Evolutionary conservation across 92 coral and sea anemone species (phyloP).

Genomic region (Actinostola sp.): DNA sequence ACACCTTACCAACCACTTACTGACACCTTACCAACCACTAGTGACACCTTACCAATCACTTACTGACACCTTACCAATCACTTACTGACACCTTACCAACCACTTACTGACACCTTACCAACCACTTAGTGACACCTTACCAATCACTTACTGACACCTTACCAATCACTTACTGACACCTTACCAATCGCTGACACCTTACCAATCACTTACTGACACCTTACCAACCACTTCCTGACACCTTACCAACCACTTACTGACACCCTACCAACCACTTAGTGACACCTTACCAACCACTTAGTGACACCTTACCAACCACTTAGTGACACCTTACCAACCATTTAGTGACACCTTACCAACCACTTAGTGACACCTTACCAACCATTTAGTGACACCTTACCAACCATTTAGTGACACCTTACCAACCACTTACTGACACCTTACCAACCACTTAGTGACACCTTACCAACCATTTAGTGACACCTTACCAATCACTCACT

Average conservation of each 20-base stretch:
- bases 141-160: slow-evolving; percentile 18
- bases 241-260: slow-evolving; percentile 13
- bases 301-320: slow-evolving; percentile 16
- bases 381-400: slow-evolving; percentile 10
- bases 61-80: slow-evolving; percentile 5
- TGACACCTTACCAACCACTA: slow-evolving; percentile 3
- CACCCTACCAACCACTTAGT: slow-evolving; percentile 18
- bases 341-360: slow-evolving; percentile 8
- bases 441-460: not conserved
- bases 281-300: slow-evolving; percentile 16
- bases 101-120: slow-evolving; percentile 4
- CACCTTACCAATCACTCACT: not conserved
- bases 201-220: slow-evolving; percentile 9
- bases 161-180: slow-evolving; percentile 14
- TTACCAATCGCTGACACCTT: slow-evolving; percentile 2
- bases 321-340: slow-evolving; percentile 9
- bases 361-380: slow-evolving; percentile 8
- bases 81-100: slow-evolving; percentile 9
- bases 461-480: not conserved
- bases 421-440: slow-evolving; percentile 16
- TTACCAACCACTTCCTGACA: slow-evolving; percentile 15
- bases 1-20: slow-evolving; percentile 17
- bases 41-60: slow-evolving; percentile 2
- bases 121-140: slow-evolving; percentile 15
- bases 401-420: slow-evolving; percentile 17